phyloP scores from a whole-genome alignment of 1,140 invertebrate genomes.

The Procambarus clarkii region DNA sequence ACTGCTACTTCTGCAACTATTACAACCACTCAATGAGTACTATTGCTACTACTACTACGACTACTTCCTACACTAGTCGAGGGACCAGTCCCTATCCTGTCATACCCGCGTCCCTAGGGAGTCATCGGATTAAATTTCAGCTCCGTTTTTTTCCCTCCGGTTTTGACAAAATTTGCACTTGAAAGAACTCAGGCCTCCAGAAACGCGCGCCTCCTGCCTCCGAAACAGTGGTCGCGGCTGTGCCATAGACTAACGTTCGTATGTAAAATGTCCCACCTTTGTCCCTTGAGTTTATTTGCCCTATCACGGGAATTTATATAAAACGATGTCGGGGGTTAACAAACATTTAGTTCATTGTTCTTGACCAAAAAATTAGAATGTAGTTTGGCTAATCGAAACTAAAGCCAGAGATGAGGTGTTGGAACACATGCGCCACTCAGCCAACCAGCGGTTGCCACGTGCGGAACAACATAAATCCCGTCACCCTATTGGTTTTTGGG shows the following conservation, averaged over 20 bases:
- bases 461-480: conserved; percentile 15
- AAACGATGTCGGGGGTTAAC: too few relatives aligned
- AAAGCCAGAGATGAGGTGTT: background rate
- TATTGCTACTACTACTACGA: too few relatives aligned
- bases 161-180: conserved; percentile 62
- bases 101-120: background rate
- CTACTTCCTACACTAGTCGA: too few relatives aligned
- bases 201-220: conserved; percentile 12
- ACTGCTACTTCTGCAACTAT: too few relatives aligned
- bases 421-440: background rate
- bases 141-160: conserved; percentile 40
- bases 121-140: conserved; percentile 62
- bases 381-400: background rate
- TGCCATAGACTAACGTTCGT: background rate
- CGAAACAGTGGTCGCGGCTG: background rate
- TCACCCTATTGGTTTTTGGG: conserved; percentile 41
- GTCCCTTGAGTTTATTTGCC: too few relatives aligned
- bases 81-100: too few relatives aligned
- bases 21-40: too few relatives aligned
- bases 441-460: background rate
- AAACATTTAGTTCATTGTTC: too few relatives aligned
- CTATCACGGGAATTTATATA: too few relatives aligned
- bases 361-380: too few relatives aligned
- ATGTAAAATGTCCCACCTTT: background rate
- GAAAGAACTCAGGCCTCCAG: conserved; percentile 52